A percentile compares a stretch with the other conserved stretches of the same genome.
Conservation (phyloP, 2,888 invertebrate species). For the Clunio marinus region DNA sequence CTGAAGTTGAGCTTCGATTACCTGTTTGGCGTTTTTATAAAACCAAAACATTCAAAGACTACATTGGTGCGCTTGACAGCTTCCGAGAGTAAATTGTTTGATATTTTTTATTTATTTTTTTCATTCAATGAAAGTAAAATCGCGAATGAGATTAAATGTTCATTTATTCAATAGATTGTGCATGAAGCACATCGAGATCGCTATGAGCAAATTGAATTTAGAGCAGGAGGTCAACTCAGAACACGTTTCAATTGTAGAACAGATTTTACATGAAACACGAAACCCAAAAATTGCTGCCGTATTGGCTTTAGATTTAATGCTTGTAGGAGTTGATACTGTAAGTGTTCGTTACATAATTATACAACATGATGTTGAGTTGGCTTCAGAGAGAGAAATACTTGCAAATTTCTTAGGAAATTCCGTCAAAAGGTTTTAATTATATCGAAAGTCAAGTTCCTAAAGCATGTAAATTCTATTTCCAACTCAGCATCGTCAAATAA, state of each 20-base stretch:
- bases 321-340: constrained; percentile 77
- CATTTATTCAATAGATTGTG: constrained; percentile 52
- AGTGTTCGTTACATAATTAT: constrained; percentile 40
- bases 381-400: too few relatives aligned
- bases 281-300: constrained; percentile 63
- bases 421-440: too few relatives aligned
- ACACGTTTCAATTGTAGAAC: constrained; percentile 57
- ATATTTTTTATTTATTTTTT: not conserved
- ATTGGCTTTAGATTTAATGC: constrained; percentile 68
- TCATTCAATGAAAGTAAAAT: too few relatives aligned
- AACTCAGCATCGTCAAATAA: too few relatives aligned
- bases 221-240: constrained; percentile 47
- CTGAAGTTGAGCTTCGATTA: constrained; percentile 67
- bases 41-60: constrained; percentile 65
- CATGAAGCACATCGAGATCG: constrained; percentile 56
- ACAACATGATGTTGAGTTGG: not conserved
- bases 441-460: too few relatives aligned
- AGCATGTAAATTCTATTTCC: too few relatives aligned
- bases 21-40: constrained; percentile 71
- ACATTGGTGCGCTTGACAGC: constrained; percentile 66
- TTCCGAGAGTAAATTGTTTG: constrained; percentile 59
- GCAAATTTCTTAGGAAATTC: too few relatives aligned
- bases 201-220: constrained; percentile 53
- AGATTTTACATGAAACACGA: constrained; percentile 56
- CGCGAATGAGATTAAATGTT: constrained; percentile 30